These are phyloP conservation scores for Campopleginae sp. DNA, from an alignment of 2,888 invertebrate species.

Conservation along the genomic window DNA sequence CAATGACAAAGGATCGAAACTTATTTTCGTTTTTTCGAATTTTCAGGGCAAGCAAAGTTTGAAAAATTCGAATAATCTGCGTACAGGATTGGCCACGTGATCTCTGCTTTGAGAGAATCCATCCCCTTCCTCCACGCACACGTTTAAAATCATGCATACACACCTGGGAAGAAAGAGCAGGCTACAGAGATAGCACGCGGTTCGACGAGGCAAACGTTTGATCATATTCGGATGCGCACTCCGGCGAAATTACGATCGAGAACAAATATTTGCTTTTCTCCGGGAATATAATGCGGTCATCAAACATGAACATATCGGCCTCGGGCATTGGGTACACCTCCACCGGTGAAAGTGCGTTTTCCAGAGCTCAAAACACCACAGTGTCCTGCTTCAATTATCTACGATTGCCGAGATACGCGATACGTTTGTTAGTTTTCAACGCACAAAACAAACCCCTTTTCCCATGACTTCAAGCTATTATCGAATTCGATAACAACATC, in stretches of 20 bases:
- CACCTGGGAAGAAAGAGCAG: conserved; percentile 23
- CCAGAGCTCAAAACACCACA: conserved; percentile 33
- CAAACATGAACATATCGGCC: conserved; percentile 65
- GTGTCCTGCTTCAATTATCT: conserved; percentile 60
- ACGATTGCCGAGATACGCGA: conserved; percentile 66
- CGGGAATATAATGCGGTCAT: conserved; percentile 62
- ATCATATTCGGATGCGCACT: conserved; percentile 55
- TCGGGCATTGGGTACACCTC: neutral
- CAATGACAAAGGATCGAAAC: neutral
- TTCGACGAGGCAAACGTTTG: conserved; percentile 38
- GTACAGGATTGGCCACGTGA: conserved; percentile 55
- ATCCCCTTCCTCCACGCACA: conserved; percentile 7
- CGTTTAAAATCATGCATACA: neutral
- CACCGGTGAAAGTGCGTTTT: conserved; percentile 29
- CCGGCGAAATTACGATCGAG: conserved; percentile 64
- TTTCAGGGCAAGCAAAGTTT: neutral
- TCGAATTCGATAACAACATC: conserved; percentile 49
- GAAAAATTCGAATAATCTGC: conserved; percentile 24
- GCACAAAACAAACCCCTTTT: conserved; percentile 35
- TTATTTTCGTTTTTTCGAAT: neutral
- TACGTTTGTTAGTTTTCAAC: conserved; percentile 70
- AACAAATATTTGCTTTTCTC: conserved; percentile 60
- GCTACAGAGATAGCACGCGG: neutral
- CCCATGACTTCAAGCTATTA: conserved; percentile 35
- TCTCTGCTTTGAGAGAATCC: conserved; percentile 41